Conservation (phyloP, 1,140 invertebrate genomes). For the Heliconius hermathena region DNA sequence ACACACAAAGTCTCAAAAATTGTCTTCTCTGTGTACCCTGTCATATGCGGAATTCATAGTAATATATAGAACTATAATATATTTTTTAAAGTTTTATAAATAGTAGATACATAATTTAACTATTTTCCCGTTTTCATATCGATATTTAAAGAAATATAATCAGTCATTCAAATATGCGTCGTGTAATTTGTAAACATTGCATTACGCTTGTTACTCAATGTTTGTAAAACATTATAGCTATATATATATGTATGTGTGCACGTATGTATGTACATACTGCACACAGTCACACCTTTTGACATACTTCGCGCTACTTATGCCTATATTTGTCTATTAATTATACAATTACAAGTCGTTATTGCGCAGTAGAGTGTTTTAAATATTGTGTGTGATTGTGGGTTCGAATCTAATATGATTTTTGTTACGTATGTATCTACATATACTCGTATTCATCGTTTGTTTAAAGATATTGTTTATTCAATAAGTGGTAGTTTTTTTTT, state of each 20-base stretch:
- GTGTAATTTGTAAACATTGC: constrained; percentile 8
- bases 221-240: background rate
- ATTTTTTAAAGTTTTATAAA: too few relatives aligned
- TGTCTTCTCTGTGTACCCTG: too few relatives aligned
- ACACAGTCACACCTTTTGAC: constrained; percentile 3
- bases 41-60: too few relatives aligned
- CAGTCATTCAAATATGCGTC: background rate
- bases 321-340: background rate
- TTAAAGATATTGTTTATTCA: too few relatives aligned
- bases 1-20: background rate
- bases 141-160: background rate
- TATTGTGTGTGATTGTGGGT: too few relatives aligned
- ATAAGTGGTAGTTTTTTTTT: too few relatives aligned
- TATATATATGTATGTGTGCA: background rate
- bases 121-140: background rate
- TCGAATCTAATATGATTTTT: too few relatives aligned
- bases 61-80: too few relatives aligned
- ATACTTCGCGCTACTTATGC: constrained; percentile 12
- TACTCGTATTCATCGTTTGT: too few relatives aligned
- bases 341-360: background rate
- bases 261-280: background rate
- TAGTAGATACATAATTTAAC: too few relatives aligned
- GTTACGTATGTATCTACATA: too few relatives aligned
- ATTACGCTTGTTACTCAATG: constrained; percentile 5
- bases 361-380: background rate